phyloP scores from a whole-genome alignment of 2,113 vertebrate species.

The Scortum barcoo region DNA sequence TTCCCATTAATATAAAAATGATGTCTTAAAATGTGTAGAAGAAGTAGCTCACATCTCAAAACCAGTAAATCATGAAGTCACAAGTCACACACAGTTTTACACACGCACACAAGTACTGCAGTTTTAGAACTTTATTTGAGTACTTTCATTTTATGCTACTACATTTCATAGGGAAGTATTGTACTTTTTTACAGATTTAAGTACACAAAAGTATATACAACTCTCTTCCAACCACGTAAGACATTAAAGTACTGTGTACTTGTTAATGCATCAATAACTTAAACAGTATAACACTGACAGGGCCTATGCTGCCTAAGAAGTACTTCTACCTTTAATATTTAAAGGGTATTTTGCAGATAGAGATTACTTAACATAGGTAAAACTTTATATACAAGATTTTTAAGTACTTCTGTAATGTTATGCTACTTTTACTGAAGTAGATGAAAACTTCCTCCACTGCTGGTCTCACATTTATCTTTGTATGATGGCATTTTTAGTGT shows the following conservation, averaged over 20 bases:
- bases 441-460: neutral
- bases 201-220: neutral
- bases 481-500: neutral
- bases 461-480: neutral
- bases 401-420: neutral
- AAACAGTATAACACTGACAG: neutral
- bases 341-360: neutral
- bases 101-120: too few species aligned
- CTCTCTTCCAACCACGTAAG: neutral
- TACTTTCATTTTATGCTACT: neutral
- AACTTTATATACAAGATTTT: neutral
- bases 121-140: neutral
- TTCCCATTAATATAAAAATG: neutral
- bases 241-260: neutral
- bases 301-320: neutral
- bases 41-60: neutral
- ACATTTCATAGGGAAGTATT: neutral
- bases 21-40: neutral
- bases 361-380: neutral
- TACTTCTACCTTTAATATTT: neutral
- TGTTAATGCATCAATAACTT: neutral
- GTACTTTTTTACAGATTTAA: neutral
- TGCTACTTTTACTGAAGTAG: neutral
- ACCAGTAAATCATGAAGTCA: neutral
- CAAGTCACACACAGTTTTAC: neutral